Percentiles rank a stretch among this genome's conserved stretches.
Evolutionary conservation across 2,797 vertebrate genomes (phyloP).

Genomic region (Sphenodon punctatus): DNA sequence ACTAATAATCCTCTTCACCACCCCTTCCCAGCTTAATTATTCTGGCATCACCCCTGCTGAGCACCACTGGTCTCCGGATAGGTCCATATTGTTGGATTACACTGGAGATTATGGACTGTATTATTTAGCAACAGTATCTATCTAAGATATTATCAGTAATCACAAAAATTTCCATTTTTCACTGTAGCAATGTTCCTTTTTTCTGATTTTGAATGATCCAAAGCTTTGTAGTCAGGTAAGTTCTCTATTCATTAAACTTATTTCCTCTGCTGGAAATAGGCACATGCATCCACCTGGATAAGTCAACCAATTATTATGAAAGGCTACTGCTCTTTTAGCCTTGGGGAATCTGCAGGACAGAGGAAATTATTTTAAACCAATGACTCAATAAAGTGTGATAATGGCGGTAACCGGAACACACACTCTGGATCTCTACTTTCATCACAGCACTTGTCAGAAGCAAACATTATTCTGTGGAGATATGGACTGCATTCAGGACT

Average conservation of each 20-base stretch:
- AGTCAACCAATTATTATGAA: conserved; percentile 48
- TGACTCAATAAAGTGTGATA: conserved; percentile 56
- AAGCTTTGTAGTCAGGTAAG: conserved; percentile 48
- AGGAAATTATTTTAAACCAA: conserved; percentile 68
- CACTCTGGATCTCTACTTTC: conserved; percentile 25
- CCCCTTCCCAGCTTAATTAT: background rate
- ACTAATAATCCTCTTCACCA: too few relatives aligned
- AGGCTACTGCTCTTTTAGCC: conserved; percentile 61
- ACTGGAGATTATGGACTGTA: background rate
- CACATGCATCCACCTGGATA: conserved; percentile 48
- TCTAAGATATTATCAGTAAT: background rate
- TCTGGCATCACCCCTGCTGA: background rate
- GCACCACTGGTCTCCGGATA: background rate
- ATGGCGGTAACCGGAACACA: conserved; percentile 38
- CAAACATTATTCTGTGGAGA: background rate
- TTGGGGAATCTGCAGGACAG: conserved; percentile 53
- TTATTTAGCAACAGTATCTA: background rate
- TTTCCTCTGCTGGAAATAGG: conserved; percentile 73
- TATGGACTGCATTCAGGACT: background rate
- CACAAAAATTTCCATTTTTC: conserved; percentile 12
- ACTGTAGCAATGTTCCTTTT: conserved; percentile 11
- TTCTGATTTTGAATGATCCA: conserved; percentile 23
- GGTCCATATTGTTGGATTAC: background rate
- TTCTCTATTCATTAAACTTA: conserved; percentile 59
- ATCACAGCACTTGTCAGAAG: background rate